Conservation (phyloP, 2,797 vertebrate genomes). For the Melanotaenia nigrans region DNA sequence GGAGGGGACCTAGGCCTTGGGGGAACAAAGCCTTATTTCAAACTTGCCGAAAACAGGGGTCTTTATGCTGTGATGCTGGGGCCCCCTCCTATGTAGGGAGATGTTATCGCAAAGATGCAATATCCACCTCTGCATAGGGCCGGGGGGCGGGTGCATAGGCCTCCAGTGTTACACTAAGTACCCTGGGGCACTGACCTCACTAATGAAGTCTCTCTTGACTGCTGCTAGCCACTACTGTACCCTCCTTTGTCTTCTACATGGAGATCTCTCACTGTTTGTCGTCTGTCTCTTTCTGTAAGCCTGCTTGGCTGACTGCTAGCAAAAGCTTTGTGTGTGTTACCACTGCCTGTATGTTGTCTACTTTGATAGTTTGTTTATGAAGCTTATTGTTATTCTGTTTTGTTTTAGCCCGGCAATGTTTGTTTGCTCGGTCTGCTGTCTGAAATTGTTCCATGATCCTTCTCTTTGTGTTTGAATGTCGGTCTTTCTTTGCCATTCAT, state of each 20-base stretch:
- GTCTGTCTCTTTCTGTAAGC: slow-evolving; percentile 61
- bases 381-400: slow-evolving; percentile 56
- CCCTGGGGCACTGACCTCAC: slow-evolving; percentile 79
- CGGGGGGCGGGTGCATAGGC: slow-evolving; percentile 72
- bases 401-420: slow-evolving; percentile 44
- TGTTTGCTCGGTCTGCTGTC: slow-evolving; percentile 54
- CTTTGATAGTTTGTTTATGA: slow-evolving; percentile 56
- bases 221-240: slow-evolving; percentile 78
- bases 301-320: slow-evolving; percentile 60
- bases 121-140: slow-evolving; percentile 80
- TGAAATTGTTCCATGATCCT: slow-evolving; percentile 45
- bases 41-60: slow-evolving; percentile 83
- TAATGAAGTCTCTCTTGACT: slow-evolving; percentile 81
- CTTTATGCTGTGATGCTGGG: slow-evolving; percentile 81
- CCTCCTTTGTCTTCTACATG: slow-evolving; percentile 77
- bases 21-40: slow-evolving; percentile 86
- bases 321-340: slow-evolving; percentile 55
- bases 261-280: slow-evolving; percentile 72
- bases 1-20: slow-evolving; percentile 57
- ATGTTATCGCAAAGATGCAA: slow-evolving; percentile 86
- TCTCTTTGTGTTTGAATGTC: slow-evolving; percentile 43
- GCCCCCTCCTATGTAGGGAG: slow-evolving; percentile 79
- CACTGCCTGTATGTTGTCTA: slow-evolving; percentile 50
- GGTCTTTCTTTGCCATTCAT: slow-evolving; percentile 44
- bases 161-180: slow-evolving; percentile 82